These are phyloP conservation scores for Pardosa pseudoannulata DNA, from an alignment of 2,888 invertebrate species.

Conservation along the genomic window DNA sequence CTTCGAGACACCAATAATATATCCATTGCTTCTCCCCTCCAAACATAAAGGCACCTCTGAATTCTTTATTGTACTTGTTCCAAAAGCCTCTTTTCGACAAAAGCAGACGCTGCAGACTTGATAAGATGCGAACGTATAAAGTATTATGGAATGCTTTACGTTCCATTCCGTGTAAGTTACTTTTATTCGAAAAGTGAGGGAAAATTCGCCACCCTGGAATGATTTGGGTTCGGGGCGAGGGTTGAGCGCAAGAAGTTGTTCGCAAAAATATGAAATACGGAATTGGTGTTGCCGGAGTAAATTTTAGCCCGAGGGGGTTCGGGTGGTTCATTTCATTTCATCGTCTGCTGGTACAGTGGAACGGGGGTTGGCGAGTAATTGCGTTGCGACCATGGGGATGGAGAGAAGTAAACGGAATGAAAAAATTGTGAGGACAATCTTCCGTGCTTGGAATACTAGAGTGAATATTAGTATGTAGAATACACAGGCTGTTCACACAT, in stretches of 20 bases:
- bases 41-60: slow-evolving; percentile 4
- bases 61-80: not conserved
- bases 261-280: slow-evolving; percentile 16
- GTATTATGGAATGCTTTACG: slow-evolving; percentile 15
- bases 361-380: not conserved
- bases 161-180: slow-evolving; percentile 15
- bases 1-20: not conserved
- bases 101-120: not conserved
- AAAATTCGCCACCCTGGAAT: slow-evolving; percentile 9
- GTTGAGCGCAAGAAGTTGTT: slow-evolving; percentile 12
- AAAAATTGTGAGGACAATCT: not conserved
- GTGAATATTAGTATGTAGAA: too few relatives aligned
- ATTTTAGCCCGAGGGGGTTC: not conserved
- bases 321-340: slow-evolving; percentile 19
- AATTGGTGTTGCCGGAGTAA: slow-evolving; percentile 6
- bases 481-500: too few relatives aligned
- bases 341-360: not conserved
- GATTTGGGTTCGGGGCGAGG: slow-evolving; percentile 9
- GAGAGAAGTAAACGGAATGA: not conserved
- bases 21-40: not conserved
- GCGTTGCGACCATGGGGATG: not conserved
- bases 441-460: not conserved
- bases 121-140: slow-evolving; percentile 18
- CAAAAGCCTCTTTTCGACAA: not conserved
- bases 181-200: slow-evolving; percentile 17